Evolutionary conservation across 2,113 vertebrate genomes (phyloP), one percentile per base, ranked within the genome.

Genomic region (Emydocephalus ijimae): DNA sequence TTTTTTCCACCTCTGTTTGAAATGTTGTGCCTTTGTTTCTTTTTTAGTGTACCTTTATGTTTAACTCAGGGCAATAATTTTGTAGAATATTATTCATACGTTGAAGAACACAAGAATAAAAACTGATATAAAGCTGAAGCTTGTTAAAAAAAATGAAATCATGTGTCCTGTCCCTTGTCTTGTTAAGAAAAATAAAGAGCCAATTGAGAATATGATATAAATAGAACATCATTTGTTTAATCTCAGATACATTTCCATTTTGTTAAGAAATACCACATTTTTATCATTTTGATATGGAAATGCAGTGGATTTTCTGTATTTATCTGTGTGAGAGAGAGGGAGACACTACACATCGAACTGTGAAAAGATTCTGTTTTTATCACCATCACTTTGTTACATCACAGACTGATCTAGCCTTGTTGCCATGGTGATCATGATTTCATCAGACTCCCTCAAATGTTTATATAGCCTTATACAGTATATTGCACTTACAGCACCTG

Each of bases 41-140:
- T 87, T 18, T 57, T 50, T 43, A 18, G 64, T 93, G 94, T 93
- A 56, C 86, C 34, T 96, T 97, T 97, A 95, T 96, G 94, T 94
- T 96, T 95, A 96, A 96, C 92, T 94, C 94, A 97, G 92, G 94
- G 94, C 92, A 96, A 97, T 95, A 95, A 88, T 91, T 95, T 96
- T 96, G 54, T 96, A 96, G 93, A 20, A 90, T 93, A 86, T 93
- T 95, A 95, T 93, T 94, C 56, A 94, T 95, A 95, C 95, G 94
- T 39, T 86, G 94, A 95, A 95, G 39, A 89, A 24, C 92, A 34
- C 52, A 95, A 95, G 87, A 59, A 6, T 91, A 94, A 96, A 96
- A 91, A 96, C 93, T 89, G 88, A 93, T 96, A 95, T 96, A 96
- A 92, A 92, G 34, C 56, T 7, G 39, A 86, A 56, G 59, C 96